phyloP scores from a whole-genome alignment of 2,113 vertebrate species.

The Anguilla rostrata region DNA sequence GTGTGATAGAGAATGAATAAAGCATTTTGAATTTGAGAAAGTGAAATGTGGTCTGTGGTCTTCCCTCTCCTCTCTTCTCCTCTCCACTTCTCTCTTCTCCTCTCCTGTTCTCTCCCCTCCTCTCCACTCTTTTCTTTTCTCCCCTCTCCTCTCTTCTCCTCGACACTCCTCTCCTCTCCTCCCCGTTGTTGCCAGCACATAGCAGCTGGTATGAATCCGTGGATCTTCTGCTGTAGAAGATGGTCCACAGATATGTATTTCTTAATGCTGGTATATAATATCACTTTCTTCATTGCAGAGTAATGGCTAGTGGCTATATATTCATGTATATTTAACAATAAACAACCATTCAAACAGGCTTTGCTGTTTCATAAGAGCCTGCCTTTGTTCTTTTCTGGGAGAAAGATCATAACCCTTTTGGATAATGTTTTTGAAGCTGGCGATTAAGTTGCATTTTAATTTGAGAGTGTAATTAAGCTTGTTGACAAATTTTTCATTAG shows the following conservation, averaged over 20 bases:
- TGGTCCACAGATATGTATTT: neutral
- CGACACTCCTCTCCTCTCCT: no score
- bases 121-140: neutral
- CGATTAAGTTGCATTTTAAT: conserved; percentile 61
- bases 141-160: neutral
- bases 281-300: neutral
- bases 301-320: neutral
- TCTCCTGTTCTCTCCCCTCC: neutral
- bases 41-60: neutral
- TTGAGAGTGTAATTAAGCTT: conserved; percentile 64
- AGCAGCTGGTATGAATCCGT: neutral
- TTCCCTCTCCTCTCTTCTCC: neutral
- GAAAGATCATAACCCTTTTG: conserved; percentile 48
- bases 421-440: conserved; percentile 51
- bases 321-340: neutral
- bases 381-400: conserved; percentile 22
- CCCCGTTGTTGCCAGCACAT: neutral
- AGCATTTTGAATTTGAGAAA: no score
- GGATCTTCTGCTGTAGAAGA: neutral
- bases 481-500: conserved; percentile 56
- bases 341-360: neutral
- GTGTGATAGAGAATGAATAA: no score
- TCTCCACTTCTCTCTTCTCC: neutral
- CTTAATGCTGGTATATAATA: neutral
- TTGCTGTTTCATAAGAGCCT: conserved; percentile 23